Evolutionary conservation across 2,888 invertebrate species (phyloP).

Genomic region (Diadegma fenestrale): DNA sequence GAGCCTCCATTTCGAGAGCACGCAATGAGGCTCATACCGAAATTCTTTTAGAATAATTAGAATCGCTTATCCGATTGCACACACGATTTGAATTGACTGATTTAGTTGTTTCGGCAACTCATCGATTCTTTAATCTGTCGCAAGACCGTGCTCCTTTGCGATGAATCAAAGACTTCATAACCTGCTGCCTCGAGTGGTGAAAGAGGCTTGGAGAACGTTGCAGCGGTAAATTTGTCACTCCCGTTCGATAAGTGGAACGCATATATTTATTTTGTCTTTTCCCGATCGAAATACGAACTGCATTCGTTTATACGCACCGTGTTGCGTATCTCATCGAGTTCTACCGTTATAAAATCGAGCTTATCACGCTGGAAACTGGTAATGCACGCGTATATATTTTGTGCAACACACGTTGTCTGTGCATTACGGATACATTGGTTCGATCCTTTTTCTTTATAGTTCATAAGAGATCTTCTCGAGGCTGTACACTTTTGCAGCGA

Average conservation of each 20-base stretch:
- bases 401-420: background rate
- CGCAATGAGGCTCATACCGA: background rate
- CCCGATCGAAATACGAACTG: conserved; percentile 23
- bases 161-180: conserved; percentile 10
- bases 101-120: conserved; percentile 23
- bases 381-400: conserved; percentile 30
- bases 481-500: conserved; percentile 27
- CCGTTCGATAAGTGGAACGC: background rate
- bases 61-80: background rate
- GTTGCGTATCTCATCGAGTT: conserved; percentile 33
- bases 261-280: background rate
- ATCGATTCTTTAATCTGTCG: conserved; percentile 33
- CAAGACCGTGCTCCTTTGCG: background rate
- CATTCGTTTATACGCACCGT: conserved; percentile 22
- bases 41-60: background rate
- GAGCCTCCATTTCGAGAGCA: background rate
- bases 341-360: conserved; percentile 41
- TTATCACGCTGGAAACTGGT: conserved; percentile 52
- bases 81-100: background rate
- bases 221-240: conserved; percentile 1
- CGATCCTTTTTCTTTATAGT: conserved; percentile 52
- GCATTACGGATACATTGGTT: background rate
- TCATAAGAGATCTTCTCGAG: conserved; percentile 30
- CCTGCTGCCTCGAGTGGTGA: background rate
- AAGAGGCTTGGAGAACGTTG: conserved; percentile 3